Base-by-base conservation (phyloP, 2,888 invertebrate genomes). In the Tenthredo notha region DNA sequence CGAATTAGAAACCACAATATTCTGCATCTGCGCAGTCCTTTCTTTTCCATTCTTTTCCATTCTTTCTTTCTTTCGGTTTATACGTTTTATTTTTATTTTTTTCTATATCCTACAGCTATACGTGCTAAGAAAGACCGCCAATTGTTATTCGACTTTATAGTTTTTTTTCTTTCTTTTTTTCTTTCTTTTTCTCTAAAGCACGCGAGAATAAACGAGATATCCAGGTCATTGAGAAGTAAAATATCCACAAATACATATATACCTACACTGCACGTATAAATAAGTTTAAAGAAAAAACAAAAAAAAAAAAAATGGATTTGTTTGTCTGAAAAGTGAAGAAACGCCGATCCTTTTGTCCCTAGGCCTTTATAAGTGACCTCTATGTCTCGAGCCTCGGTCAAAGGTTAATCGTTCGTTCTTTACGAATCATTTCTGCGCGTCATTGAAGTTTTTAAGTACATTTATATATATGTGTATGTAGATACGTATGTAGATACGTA, bases 391-490 rank as follows among this genome's bases (percentile, higher is more conserved):
- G 37, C 40, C 80, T 80, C n/a, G 40, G 58, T 61, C 58, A 80
- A 61, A 80, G 80, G 61, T 80, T 61, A 80, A 80, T 54, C 58
- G 15, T 12, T 40, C 80, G 37, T 80, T 80, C 61, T 61, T 67
- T 80, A 61, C 80, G 80, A 80, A 80, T 80, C 80, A 61, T 80
- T 80, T 80, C 80, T 80, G 10, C 37, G 70, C 21, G 58, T 40
- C 37, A 80, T 58, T 40, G 61, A 29, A n/a, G 50, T 43, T 5
- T 74, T 37, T 9, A 37, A 40, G 29, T 77, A 29, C 29, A 50
- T 47, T 50, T 9, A 50, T 7, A 15, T 50, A 5, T 43, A 5
- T 33, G 33, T 15, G 10, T 74, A 43, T 74, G 21, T 12, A 40
- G 12, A 74, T 43, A 74, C 25, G 10, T 74, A 43, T 72, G n/a